phyloP scores from a whole-genome alignment of 37 sponge, comb jelly and placozoan genomes.

The Oopsacas minuta region DNA sequence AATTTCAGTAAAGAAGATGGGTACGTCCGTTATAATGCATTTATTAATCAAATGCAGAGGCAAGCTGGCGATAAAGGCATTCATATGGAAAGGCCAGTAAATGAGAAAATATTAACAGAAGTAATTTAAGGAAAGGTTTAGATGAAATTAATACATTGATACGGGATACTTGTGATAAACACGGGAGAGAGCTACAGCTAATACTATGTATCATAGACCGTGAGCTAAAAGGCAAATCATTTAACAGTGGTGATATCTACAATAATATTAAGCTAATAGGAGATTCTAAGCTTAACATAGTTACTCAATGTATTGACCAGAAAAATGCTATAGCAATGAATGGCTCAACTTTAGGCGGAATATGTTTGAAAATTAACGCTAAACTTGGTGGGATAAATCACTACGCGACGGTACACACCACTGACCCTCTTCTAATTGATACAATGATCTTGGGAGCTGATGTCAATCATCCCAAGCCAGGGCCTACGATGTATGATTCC shows the following conservation, averaged over 20 bases:
- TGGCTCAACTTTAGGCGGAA: conserved; percentile 37
- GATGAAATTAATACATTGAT: neutral
- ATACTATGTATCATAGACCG: conserved; percentile 9
- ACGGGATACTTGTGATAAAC: neutral
- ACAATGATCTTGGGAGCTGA: conserved; percentile 59
- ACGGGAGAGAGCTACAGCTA: neutral
- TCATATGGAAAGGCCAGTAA: neutral
- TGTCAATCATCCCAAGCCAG: conserved; percentile 53
- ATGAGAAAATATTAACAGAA: neutral
- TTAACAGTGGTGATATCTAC: conserved; percentile 24
- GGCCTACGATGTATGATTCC: conserved; percentile 18
- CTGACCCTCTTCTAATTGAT: neutral
- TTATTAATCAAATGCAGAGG: neutral
- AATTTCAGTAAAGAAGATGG: neutral
- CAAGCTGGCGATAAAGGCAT: neutral
- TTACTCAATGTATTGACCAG: conserved; percentile 4
- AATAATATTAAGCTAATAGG: conserved; percentile 47
- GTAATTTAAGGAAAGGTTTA: neutral
- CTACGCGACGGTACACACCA: conserved; percentile 12
- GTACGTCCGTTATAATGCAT: neutral
- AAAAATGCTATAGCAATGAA: conserved; percentile 32
- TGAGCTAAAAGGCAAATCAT: conserved; percentile 37
- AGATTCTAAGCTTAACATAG: neutral
- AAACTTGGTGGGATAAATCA: conserved; percentile 58
- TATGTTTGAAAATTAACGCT: conserved; percentile 57